Evolutionary conservation across 2,888 invertebrate genomes (phyloP), one percentile per base, ranked within the genome.

Genomic region (Oligia strigilis): DNA sequence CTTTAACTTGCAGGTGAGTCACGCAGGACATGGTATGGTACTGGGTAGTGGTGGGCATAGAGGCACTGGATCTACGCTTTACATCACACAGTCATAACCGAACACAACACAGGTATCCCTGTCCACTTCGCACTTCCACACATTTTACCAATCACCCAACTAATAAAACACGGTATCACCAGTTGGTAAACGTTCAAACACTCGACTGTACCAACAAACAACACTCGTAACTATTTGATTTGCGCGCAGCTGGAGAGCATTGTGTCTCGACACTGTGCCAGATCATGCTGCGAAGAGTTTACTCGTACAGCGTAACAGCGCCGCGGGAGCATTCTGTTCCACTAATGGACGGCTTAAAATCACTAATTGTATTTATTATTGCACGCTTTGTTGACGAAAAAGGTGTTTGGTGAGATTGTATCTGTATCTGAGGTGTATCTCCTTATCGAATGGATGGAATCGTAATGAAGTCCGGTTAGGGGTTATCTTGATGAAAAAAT

Each of bases 151-250:
- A 5, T 43, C 72, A 75, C 49, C 65, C 3, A 62, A 14, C 70
- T 60, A 78, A 82, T 72, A 87, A 72, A 81, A 84, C 86, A 82
- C 80, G 23, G 82, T 82, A 78, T 80, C 73, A 77, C 40, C 71
- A 81, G 71, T 75, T 86, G 87, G 72, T 87, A 88, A 88, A 89
- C 88, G 60, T 55, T 66, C 64, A 80, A 81, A 81, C 82, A 83
- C 72, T 82, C 79, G 11, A 83, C 72, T n/a, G n/a, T 13, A 52
- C 69, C 70, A 80, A 58, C 81, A 78, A 83, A 88, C 82, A 82
- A 77, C 83, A 79, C 76, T 83, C 62, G 70, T 49, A 80, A 72
- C 75, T 88, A 89, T 88, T 85, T 86, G 81, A 89, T 88, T 88
- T 80, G 79, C 64, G 75, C 89, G 60, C 89, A 74, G 80, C 90